Evolutionary conservation across 1,140 invertebrate species (phyloP).

Genomic region (Zaprionus lachaisei): DNA sequence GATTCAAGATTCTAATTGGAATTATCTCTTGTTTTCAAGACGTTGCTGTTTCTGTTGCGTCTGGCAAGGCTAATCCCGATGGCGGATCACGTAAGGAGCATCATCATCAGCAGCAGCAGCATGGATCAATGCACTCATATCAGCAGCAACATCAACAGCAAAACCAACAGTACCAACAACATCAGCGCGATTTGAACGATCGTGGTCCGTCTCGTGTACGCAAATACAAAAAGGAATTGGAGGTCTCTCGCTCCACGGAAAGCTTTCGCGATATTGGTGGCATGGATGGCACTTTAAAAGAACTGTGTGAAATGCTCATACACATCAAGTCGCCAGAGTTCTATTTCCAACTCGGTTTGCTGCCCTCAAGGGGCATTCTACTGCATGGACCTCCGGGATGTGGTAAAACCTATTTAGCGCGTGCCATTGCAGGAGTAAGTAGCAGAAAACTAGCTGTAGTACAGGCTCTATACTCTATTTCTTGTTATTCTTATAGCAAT

Average conservation of each 20-base stretch:
- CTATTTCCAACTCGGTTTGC: constrained; percentile 89
- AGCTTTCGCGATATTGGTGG: constrained; percentile 90
- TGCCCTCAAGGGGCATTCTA: constrained; percentile 93
- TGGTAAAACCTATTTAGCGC: constrained; percentile 89
- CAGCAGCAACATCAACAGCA: constrained; percentile 20
- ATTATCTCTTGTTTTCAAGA: background rate
- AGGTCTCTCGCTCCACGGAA: constrained; percentile 79
- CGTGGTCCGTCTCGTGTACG: constrained; percentile 31
- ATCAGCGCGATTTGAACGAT: background rate
- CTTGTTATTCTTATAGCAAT: constrained; percentile 85
- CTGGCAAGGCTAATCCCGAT: constrained; percentile 1
- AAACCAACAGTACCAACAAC: constrained; percentile 27
- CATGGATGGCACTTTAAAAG: constrained; percentile 89
- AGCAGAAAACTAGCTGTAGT: background rate
- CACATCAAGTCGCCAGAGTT: constrained; percentile 94
- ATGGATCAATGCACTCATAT: constrained; percentile 21
- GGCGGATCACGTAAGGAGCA: constrained; percentile 27
- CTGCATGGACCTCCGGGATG: constrained; percentile 68
- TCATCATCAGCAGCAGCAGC: constrained; percentile 13
- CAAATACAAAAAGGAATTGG: constrained; percentile 81
- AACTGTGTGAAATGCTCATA: constrained; percentile 91
- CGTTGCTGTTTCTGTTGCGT: constrained; percentile 13
- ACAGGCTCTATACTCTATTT: background rate
- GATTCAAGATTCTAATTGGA: background rate
- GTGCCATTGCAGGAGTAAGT: constrained; percentile 96